Evolutionary conservation across 2,888 invertebrate species (phyloP).

Genomic region (Cinara cedri): DNA sequence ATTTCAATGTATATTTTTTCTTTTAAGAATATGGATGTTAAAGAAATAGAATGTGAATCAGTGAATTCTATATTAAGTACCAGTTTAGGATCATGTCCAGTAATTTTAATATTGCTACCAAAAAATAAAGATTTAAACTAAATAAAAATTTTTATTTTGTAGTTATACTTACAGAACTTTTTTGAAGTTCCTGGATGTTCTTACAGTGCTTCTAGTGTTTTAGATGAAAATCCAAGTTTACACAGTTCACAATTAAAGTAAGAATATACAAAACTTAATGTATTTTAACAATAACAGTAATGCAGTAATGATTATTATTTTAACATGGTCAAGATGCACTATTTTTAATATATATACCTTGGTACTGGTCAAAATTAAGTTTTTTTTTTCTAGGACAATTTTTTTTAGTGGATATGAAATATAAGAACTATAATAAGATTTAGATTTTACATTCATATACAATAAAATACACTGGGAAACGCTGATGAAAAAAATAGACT

Average conservation of each 20-base stretch:
- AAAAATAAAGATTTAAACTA: neutral
- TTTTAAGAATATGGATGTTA: slow-evolving; percentile 5
- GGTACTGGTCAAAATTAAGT: too few species aligned
- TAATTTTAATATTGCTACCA: slow-evolving; percentile 16
- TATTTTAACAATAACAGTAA: neutral
- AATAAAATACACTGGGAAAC: too few species aligned
- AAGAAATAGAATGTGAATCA: neutral
- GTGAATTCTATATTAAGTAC: neutral
- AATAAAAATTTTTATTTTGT: slow-evolving; percentile 17
- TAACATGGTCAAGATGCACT: too few species aligned
- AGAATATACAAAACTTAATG: neutral
- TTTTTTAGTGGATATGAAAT: too few species aligned
- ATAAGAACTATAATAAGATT: too few species aligned
- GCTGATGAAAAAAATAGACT: too few species aligned
- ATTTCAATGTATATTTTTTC: too few species aligned
- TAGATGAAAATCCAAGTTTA: slow-evolving; percentile 1
- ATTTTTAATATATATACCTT: too few species aligned
- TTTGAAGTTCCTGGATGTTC: slow-evolving; percentile 36
- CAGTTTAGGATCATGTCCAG: slow-evolving; percentile 14
- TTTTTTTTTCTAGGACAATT: too few species aligned
- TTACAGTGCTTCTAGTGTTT: neutral
- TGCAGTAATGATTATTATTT: too few species aligned
- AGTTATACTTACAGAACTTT: slow-evolving; percentile 18
- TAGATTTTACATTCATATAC: too few species aligned
- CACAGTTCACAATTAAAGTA: slow-evolving; percentile 8